A percentile compares a stretch with the other conserved stretches of the same genome.
phyloP scores from a whole-genome alignment of 2,113 vertebrate species.

The Neotoma lepida region DNA sequence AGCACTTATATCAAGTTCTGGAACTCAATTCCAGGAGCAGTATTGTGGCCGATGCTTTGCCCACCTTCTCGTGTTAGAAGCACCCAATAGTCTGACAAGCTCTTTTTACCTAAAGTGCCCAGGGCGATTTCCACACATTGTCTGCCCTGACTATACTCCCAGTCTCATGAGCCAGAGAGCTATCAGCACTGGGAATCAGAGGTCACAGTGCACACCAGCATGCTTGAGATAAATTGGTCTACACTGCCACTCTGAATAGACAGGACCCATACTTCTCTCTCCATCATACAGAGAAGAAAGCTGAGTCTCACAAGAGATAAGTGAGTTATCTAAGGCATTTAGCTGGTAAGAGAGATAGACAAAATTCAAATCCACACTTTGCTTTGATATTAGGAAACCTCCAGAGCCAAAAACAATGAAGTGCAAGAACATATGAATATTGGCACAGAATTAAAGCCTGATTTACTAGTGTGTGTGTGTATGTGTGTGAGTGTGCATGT shows the following conservation, averaged over 20 bases:
- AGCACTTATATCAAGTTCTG: neutral
- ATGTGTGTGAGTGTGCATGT: neutral
- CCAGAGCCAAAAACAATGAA: neutral
- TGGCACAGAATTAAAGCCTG: neutral
- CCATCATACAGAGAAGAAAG: neutral
- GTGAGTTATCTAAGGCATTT: neutral
- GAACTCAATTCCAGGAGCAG: neutral
- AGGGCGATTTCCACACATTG: neutral
- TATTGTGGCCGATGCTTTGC: neutral
- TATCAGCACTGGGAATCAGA: neutral
- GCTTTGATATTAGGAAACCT: neutral
- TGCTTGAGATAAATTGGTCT: neutral
- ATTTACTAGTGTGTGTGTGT: neutral
- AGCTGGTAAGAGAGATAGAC: neutral
- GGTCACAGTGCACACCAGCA: neutral
- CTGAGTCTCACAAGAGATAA: neutral
- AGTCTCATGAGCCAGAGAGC: neutral
- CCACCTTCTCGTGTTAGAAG: neutral
- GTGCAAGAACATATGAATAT: neutral
- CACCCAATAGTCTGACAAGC: neutral
- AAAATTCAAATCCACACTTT: neutral
- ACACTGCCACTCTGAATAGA: neutral
- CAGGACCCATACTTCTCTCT: neutral
- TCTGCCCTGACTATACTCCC: neutral
- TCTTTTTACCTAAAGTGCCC: constrained; percentile 2